Evolutionary conservation across 1,140 invertebrate genomes (phyloP).

Genomic region (Drosophila parvula): DNA sequence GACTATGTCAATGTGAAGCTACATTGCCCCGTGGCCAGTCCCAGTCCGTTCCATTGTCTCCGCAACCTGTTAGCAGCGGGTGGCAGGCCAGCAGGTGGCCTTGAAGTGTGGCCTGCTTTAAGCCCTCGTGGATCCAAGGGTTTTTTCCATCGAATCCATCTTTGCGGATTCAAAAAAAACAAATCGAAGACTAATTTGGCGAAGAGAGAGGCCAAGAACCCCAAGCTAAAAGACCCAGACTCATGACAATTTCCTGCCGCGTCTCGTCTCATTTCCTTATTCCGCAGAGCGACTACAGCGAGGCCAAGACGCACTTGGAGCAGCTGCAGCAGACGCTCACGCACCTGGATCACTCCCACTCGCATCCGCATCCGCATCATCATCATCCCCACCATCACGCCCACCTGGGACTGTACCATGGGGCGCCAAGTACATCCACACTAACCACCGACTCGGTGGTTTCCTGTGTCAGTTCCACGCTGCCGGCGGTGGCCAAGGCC

Average conservation of each 20-base stretch:
- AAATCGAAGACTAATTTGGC: slow-evolving; percentile 70
- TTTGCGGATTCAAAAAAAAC: slow-evolving; percentile 2
- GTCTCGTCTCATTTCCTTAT: slow-evolving; percentile 78
- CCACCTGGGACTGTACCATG: slow-evolving; percentile 69
- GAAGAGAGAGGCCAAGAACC: slow-evolving; percentile 43
- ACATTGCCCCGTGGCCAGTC: slow-evolving; percentile 30
- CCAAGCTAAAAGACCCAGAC: slow-evolving; percentile 42
- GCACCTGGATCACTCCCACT: slow-evolving; percentile 61
- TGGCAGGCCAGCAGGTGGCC: slow-evolving; percentile 68
- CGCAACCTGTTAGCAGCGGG: slow-evolving; percentile 68
- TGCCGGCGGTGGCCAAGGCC: slow-evolving; percentile 67
- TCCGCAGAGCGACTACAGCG: slow-evolving; percentile 68
- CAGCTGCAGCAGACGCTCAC: slow-evolving; percentile 72
- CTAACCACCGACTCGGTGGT: slow-evolving; percentile 79
- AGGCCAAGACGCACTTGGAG: slow-evolving; percentile 74
- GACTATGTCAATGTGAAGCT: slow-evolving; percentile 70
- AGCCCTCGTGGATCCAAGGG: not conserved
- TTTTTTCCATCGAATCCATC: slow-evolving; percentile 16
- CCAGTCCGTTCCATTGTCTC: slow-evolving; percentile 26
- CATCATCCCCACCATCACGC: slow-evolving; percentile 38
- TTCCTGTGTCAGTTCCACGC: slow-evolving; percentile 76
- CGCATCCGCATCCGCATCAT: slow-evolving; percentile 33
- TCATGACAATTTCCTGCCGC: slow-evolving; percentile 79
- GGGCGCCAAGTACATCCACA: slow-evolving; percentile 64
- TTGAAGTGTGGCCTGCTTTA: slow-evolving; percentile 61